Evolutionary conservation across 2,888 invertebrate genomes (phyloP).

Genomic region (Amblyjoppa proteus): DNA sequence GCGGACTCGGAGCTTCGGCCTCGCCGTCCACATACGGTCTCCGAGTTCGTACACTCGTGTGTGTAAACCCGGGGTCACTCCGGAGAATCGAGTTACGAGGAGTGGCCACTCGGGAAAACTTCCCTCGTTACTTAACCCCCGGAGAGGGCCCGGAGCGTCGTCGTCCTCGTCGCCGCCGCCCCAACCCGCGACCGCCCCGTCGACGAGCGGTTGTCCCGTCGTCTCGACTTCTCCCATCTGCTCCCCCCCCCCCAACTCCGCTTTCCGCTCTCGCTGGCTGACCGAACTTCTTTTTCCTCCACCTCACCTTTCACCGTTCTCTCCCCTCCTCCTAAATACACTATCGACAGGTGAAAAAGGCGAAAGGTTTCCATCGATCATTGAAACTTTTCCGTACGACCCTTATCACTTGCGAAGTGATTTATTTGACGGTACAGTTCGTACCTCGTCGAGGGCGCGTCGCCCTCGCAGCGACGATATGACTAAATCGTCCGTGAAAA

Average conservation of each 20-base stretch:
- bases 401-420: not conserved
- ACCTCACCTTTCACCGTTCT: not conserved
- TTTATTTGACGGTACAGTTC: not conserved
- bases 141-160: slow-evolving; percentile 54
- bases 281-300: not conserved
- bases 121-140: slow-evolving; percentile 69
- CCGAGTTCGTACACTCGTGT: slow-evolving; percentile 30
- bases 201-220: slow-evolving; percentile 13
- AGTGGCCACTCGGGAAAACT: slow-evolving; percentile 70
- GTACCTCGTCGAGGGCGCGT: not conserved
- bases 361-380: slow-evolving; percentile 16
- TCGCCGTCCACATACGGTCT: slow-evolving; percentile 26
- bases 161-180: slow-evolving; percentile 45
- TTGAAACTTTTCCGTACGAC: not conserved
- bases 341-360: slow-evolving; percentile 29
- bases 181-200: slow-evolving; percentile 9
- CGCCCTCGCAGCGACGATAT: not conserved
- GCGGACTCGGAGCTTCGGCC: slow-evolving; percentile 7
- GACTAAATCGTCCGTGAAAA: not conserved
- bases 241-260: slow-evolving; percentile 1
- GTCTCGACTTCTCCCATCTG: slow-evolving; percentile 56
- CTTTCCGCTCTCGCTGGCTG: slow-evolving; percentile 24
- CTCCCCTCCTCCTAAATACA: slow-evolving; percentile 23
- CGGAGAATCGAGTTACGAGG: slow-evolving; percentile 69
- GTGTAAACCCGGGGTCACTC: slow-evolving; percentile 63